Percentiles rank a stretch among this genome's conserved stretches.
Conservation (phyloP, 1,140 invertebrate genomes). For the Heliconius congener region DNA sequence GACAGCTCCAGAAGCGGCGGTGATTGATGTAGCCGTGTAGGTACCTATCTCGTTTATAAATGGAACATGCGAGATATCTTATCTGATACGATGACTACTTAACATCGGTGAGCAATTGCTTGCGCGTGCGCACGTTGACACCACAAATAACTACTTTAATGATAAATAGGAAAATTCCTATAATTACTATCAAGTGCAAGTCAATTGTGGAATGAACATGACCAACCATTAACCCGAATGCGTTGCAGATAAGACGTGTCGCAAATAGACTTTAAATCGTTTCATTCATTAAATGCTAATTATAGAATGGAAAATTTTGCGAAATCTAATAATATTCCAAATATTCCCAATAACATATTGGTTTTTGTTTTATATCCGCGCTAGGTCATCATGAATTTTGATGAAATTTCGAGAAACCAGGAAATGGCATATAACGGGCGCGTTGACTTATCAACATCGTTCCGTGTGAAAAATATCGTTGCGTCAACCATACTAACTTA, state of each 20-base stretch:
- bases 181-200: constrained; percentile 57
- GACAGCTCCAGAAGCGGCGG: constrained; percentile 14
- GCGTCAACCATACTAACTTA: constrained; percentile 31
- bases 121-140: constrained; percentile 41
- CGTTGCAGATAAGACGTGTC: constrained; percentile 56
- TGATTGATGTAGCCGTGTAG: constrained; percentile 9
- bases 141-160: constrained; percentile 48
- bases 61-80: constrained; percentile 31
- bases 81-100: constrained; percentile 41
- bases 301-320: constrained; percentile 75
- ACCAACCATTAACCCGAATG: constrained; percentile 66
- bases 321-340: constrained; percentile 52
- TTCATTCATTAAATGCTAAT: constrained; percentile 58
- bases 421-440: constrained; percentile 13
- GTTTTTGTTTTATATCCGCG: neutral
- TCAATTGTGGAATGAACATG: constrained; percentile 52
- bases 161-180: constrained; percentile 77
- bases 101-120: constrained; percentile 42
- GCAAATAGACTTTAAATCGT: constrained; percentile 71
- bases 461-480: constrained; percentile 29
- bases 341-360: constrained; percentile 41
- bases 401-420: constrained; percentile 28
- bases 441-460: constrained; percentile 11
- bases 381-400: neutral
- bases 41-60: constrained; percentile 21